Evolutionary conservation across 2,888 invertebrate species (phyloP), one percentile per base, ranked within the genome.

Genomic region (Conomelus anceps): DNA sequence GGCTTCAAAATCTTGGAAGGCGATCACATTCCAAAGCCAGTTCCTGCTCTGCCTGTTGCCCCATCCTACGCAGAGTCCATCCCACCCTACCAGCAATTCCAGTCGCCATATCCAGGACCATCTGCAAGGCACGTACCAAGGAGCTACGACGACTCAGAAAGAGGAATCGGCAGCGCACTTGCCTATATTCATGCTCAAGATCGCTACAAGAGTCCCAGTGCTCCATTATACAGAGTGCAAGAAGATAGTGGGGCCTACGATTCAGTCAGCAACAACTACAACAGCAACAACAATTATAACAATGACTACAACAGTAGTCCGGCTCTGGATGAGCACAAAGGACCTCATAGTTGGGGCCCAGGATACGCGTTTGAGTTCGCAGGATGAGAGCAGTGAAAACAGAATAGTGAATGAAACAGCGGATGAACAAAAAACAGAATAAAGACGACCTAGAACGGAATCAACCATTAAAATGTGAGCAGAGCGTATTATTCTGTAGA

Each of bases 351-450:
- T 63, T 96, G 96, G 91, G 96, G 95, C 0, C 93, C 93, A 3
- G 96, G 96, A 0, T 96, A 95, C 92, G 94, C 95, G 0, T 96
- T 96, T 92, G 94, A 95, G 41, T 95, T 96, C 91, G 93, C 94
- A 90, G 95, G 95, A 91, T 95, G 22, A 88, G 93, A 92, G 0
- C 20, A 1, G n/a, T 63, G n/a, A 7, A 63, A 63, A 6, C 1
- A n/a, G n/a, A 63, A 63, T n/a, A n/a, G 1, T 4, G 20, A 63
- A 63, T 0, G 7, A n/a, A 63, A 9, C n/a, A 41, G 17, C 3
- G 17, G 41, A 41, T 20, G 63, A 63, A 63, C 3, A 0, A n/a
- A n/a, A 1, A n/a, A 63, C n/a, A n/a, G n/a, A n/a, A n/a, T n/a
- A 63, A 4, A n/a, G 63, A 63, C 26, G 26, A 7, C n/a, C n/a